Conservation (phyloP, 2,113 vertebrate genomes). For the Brachyhypopomus gauderio region DNA sequence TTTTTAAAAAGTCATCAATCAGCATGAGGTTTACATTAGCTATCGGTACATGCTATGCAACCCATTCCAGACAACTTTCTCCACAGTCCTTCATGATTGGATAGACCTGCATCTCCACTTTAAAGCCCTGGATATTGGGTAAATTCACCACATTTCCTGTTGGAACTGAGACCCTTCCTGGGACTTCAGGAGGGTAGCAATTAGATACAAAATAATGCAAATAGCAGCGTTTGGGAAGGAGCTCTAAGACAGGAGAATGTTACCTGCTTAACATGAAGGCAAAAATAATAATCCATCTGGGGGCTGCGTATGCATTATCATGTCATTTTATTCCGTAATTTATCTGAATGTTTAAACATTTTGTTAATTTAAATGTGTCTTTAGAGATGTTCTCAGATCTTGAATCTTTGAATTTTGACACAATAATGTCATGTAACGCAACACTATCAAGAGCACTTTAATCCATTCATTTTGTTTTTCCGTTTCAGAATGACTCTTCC, state of each 20-base stretch:
- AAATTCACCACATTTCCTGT: conserved; percentile 52
- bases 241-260: conserved; percentile 29
- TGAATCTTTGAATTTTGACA: background rate
- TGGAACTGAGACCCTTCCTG: conserved; percentile 55
- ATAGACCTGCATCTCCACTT: conserved; percentile 57
- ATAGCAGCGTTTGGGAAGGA: conserved; percentile 47
- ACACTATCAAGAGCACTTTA: background rate
- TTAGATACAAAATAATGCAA: conserved; percentile 59
- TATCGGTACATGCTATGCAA: conserved; percentile 57
- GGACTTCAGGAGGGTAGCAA: conserved; percentile 56
- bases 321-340: too few relatives aligned
- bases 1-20: conserved; percentile 56
- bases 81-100: conserved; percentile 57
- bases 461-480: background rate
- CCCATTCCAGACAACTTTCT: conserved; percentile 56
- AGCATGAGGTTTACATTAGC: conserved; percentile 57
- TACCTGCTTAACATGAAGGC: background rate
- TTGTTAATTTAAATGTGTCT: background rate
- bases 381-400: background rate
- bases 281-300: background rate
- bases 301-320: too few relatives aligned
- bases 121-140: conserved; percentile 57
- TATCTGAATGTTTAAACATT: too few relatives aligned
- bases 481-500: conserved; percentile 14
- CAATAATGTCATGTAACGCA: conserved; percentile 16